Conservation (phyloP, 1,140 invertebrate species). For the Camponotus pennsylvanicus region DNA sequence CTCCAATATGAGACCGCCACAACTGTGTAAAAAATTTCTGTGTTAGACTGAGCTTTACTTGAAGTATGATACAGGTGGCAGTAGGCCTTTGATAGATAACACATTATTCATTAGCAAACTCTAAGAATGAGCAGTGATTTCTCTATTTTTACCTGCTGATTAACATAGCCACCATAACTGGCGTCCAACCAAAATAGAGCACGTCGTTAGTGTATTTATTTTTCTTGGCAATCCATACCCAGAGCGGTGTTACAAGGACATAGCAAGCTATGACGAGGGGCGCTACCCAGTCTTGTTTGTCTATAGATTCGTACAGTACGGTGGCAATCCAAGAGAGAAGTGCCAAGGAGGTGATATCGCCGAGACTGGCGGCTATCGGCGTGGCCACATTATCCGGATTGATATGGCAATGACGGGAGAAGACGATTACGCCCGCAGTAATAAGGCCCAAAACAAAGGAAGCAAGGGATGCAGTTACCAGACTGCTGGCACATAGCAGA, state of each 20-base stretch:
- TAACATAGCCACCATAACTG: slow-evolving; percentile 91
- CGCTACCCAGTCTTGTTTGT: slow-evolving; percentile 89
- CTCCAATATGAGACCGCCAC: slow-evolving; percentile 90
- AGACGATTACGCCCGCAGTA: slow-evolving; percentile 90
- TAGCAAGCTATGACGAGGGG: slow-evolving; percentile 89
- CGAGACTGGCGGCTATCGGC: slow-evolving; percentile 95
- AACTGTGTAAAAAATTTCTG: slow-evolving; percentile 82
- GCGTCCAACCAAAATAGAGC: slow-evolving; percentile 90
- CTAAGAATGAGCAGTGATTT: background rate
- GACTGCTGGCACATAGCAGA: slow-evolving; percentile 92
- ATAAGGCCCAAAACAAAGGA: slow-evolving; percentile 89
- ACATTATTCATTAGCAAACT: background rate
- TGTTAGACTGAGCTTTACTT: background rate
- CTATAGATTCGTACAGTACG: slow-evolving; percentile 87
- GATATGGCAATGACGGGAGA: slow-evolving; percentile 90
- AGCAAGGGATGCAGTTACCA: slow-evolving; percentile 94
- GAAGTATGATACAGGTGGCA: background rate
- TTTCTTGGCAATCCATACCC: slow-evolving; percentile 89
- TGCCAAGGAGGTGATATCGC: slow-evolving; percentile 93
- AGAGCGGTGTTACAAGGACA: slow-evolving; percentile 89
- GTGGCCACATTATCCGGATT: slow-evolving; percentile 97
- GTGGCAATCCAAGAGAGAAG: slow-evolving; percentile 91
- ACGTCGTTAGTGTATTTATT: slow-evolving; percentile 90
- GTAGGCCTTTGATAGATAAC: background rate
- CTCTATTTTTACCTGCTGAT: slow-evolving; percentile 88